Conservation (phyloP, 2,797 vertebrate species). For the Harpagifer antarcticus region DNA sequence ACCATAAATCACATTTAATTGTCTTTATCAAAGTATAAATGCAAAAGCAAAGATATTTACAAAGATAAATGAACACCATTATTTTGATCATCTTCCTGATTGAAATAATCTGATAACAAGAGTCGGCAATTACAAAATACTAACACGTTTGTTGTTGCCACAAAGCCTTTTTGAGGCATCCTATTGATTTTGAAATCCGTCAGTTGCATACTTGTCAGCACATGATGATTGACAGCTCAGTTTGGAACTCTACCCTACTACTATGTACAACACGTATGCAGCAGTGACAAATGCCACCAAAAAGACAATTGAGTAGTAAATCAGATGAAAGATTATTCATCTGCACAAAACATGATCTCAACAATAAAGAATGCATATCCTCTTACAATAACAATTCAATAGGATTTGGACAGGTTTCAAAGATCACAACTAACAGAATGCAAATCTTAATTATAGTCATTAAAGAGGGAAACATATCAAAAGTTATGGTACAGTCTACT, state of each 20-base stretch:
- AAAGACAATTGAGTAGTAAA: slow-evolving; percentile 1
- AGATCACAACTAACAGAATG: not conserved
- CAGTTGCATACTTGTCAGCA: slow-evolving; percentile 24
- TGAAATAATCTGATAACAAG: slow-evolving; percentile 14
- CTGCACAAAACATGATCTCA: not conserved
- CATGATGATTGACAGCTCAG: slow-evolving; percentile 39
- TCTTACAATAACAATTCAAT: not conserved
- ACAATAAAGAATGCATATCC: not conserved
- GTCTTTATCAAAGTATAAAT: not conserved
- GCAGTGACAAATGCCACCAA: slow-evolving; percentile 23
- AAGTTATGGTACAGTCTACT: not conserved
- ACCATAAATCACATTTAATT: not conserved
- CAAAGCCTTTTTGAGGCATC: slow-evolving; percentile 18
- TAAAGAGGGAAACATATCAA: too few relatives aligned
- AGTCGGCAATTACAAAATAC: slow-evolving; percentile 11
- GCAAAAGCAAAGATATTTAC: not conserved
- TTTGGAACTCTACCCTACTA: slow-evolving; percentile 30
- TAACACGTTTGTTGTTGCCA: slow-evolving; percentile 29
- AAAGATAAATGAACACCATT: not conserved
- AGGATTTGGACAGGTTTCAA: not conserved
- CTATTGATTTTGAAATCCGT: slow-evolving; percentile 49
- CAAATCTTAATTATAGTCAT: not conserved
- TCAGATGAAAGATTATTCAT: not conserved
- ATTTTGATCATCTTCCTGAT: not conserved
- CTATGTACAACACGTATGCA: slow-evolving; percentile 43